These are phyloP conservation scores for Isoperla grammatica DNA, from an alignment of 2,888 invertebrate genomes.

Conservation along the genomic window DNA sequence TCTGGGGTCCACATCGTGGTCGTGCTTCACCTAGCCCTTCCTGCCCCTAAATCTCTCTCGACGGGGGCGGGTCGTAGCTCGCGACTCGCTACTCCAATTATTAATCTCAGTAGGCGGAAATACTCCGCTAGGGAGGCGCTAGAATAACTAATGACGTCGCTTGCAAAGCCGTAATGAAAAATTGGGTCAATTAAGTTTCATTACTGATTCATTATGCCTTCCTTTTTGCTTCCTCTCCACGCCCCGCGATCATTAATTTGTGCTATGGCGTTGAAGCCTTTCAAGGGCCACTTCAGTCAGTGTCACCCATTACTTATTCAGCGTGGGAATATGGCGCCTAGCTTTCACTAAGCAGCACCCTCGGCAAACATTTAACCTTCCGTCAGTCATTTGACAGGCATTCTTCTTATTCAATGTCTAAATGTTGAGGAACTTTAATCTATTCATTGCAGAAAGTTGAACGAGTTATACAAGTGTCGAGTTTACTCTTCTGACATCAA, in stretches of 20 bases:
- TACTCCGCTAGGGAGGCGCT: constrained; percentile 17
- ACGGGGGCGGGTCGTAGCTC: background rate
- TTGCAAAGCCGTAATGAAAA: constrained; percentile 27
- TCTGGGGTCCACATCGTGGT: background rate
- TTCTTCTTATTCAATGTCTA: no score
- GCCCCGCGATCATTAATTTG: constrained; percentile 26
- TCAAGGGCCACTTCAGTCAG: constrained; percentile 12
- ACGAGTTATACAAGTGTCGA: no score
- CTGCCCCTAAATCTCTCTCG: background rate
- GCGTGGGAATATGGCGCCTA: constrained; percentile 8
- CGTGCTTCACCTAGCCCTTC: constrained; percentile 1
- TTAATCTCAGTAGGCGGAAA: constrained; percentile 17
- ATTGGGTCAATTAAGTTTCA: constrained; percentile 32
- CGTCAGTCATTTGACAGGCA: no score
- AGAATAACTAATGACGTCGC: constrained; percentile 29
- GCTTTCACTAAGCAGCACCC: background rate
- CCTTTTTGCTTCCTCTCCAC: constrained; percentile 21
- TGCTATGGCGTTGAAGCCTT: constrained; percentile 4
- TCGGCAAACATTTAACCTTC: no score
- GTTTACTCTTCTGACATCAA: no score
- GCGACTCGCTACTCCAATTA: constrained; percentile 12
- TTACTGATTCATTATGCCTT: constrained; percentile 32
- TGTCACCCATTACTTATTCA: constrained; percentile 14
- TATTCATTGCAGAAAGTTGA: no score
- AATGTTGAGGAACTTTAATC: no score